A percentile compares a stretch with the other conserved stretches of the same genome.
Evolutionary conservation across 2,797 vertebrate genomes (phyloP).

Genomic region (Lagocephalus sceleratus): DNA sequence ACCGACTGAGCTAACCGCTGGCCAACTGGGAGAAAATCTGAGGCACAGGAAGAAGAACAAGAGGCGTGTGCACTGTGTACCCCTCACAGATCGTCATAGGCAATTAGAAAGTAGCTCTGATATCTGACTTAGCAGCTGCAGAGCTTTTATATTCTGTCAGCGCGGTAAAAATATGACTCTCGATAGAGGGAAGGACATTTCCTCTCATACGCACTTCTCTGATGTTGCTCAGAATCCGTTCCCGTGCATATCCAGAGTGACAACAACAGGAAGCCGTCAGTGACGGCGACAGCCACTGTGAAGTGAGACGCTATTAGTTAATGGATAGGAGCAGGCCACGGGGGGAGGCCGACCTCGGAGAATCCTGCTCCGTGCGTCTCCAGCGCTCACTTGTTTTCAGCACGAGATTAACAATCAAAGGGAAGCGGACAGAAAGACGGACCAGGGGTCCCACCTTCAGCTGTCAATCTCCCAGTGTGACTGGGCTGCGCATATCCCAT

Average conservation of each 20-base stretch:
- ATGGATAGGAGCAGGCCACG: conserved; percentile 44
- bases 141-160: conserved; percentile 35
- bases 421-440: conserved; percentile 31
- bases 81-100: conserved; percentile 42
- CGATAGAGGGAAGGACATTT: conserved; percentile 39
- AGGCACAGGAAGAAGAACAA: conserved; percentile 33
- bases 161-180: conserved; percentile 36
- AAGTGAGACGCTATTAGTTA: conserved; percentile 63
- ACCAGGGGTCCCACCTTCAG: conserved; percentile 39
- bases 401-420: conserved; percentile 59
- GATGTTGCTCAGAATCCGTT: conserved; percentile 39
- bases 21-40: conserved; percentile 34
- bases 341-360: conserved; percentile 41
- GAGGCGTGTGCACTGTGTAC: conserved; percentile 13
- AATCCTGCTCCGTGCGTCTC: conserved; percentile 24
- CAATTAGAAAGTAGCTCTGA: conserved; percentile 52
- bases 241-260: conserved; percentile 38
- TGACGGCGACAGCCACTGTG: conserved; percentile 56
- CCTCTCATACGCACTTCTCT: conserved; percentile 17
- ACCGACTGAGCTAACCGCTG: conserved; percentile 53
- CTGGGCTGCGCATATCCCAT: conserved; percentile 39
- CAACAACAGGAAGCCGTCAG: conserved; percentile 42
- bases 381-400: conserved; percentile 22
- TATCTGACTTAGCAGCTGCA: conserved; percentile 39
- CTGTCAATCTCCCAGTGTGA: conserved; percentile 53